Evolutionary conservation across 2,113 vertebrate species (phyloP).

Genomic region (Alosa alosa): DNA sequence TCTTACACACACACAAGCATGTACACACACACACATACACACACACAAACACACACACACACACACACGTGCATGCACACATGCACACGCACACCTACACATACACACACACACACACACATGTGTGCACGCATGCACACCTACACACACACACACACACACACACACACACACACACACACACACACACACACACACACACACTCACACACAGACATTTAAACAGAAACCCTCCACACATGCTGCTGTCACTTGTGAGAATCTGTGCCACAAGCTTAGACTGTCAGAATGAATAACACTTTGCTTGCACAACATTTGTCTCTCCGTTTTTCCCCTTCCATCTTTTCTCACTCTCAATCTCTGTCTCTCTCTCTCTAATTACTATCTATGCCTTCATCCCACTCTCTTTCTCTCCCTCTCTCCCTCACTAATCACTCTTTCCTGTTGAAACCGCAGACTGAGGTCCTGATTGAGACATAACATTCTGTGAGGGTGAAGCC

Average conservation of each 20-base stretch:
- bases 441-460: conserved; percentile 27
- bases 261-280: background rate
- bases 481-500: conserved; percentile 62
- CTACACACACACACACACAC: background rate
- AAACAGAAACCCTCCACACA: background rate
- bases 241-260: background rate
- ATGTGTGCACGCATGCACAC: background rate
- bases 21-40: background rate
- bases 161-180: background rate
- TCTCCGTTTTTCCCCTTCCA: conserved; percentile 36
- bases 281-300: background rate
- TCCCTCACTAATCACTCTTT: conserved; percentile 14
- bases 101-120: background rate
- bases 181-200: background rate
- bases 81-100: background rate
- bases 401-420: conserved; percentile 18
- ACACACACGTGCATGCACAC: background rate
- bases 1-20: background rate
- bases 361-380: conserved; percentile 34
- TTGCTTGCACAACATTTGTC: background rate
- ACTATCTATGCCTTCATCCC: conserved; percentile 45
- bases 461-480: conserved; percentile 73
- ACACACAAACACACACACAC: background rate
- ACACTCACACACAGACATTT: background rate
- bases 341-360: conserved; percentile 59